Evolutionary conservation across 1,140 invertebrate genomes (phyloP).

Genomic region (Ceratitis capitata): DNA sequence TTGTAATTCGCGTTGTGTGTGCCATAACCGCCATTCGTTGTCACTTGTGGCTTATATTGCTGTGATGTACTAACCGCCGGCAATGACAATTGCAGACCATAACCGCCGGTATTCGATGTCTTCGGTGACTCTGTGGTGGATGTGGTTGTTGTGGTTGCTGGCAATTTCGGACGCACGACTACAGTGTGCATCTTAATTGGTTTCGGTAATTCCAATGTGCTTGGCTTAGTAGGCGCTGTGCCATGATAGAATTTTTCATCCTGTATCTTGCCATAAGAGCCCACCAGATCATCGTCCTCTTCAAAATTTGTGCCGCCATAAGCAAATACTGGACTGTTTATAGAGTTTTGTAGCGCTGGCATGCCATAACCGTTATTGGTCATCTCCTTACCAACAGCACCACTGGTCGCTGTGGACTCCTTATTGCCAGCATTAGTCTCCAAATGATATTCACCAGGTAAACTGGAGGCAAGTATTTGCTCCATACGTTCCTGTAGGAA

Average conservation of each 20-base stretch:
- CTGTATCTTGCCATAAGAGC: background rate
- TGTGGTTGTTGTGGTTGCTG: background rate
- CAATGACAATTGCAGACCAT: background rate
- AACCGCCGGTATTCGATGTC: background rate
- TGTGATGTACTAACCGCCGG: background rate
- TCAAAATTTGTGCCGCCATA: background rate
- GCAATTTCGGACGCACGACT: background rate
- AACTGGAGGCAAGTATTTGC: slow-evolving; percentile 51
- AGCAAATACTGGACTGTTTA: background rate
- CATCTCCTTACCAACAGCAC: background rate
- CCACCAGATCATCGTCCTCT: background rate
- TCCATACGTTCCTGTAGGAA: slow-evolving; percentile 61
- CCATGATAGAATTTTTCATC: background rate
- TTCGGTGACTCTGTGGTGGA: background rate
- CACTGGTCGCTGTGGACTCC: slow-evolving; percentile 33
- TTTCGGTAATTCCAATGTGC: background rate
- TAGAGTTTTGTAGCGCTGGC: background rate
- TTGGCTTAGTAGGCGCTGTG: background rate
- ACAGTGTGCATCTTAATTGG: background rate
- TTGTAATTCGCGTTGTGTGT: background rate
- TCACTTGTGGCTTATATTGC: background rate
- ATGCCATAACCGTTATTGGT: slow-evolving; percentile 37
- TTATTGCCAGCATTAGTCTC: slow-evolving; percentile 3
- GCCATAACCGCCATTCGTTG: background rate
- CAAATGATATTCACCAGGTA: slow-evolving; percentile 50